Evolutionary conservation across 2,888 invertebrate species (phyloP).

Genomic region (Amphipoea lucens): DNA sequence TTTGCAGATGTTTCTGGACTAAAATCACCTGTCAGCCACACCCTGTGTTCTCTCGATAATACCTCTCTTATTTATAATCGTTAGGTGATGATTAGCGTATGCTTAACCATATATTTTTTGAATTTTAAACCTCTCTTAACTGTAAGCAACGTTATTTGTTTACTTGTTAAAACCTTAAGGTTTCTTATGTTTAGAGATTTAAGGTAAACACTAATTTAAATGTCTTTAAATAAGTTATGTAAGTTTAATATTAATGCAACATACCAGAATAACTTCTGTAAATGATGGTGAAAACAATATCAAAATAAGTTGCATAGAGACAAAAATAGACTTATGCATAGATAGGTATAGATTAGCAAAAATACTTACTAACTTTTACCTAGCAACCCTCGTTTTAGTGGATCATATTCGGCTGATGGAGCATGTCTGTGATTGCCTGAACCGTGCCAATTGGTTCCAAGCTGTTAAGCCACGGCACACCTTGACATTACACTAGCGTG

Average conservation of each 20-base stretch:
- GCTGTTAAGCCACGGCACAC: slow-evolving; percentile 22
- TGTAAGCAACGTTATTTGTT: neutral
- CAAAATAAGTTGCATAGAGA: neutral
- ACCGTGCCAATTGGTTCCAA: slow-evolving; percentile 49
- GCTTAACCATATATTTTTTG: neutral
- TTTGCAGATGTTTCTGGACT: neutral
- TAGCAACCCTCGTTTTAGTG: neutral
- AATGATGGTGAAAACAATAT: neutral
- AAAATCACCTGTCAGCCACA: neutral
- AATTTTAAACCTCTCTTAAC: neutral
- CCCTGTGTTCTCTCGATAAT: neutral
- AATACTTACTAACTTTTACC: neutral
- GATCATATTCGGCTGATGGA: slow-evolving; percentile 6
- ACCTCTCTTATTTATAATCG: neutral
- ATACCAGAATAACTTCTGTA: neutral
- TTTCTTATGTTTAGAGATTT: neutral
- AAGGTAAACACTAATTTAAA: neutral
- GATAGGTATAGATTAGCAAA: neutral
- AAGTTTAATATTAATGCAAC: neutral
- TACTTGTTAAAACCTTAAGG: neutral
- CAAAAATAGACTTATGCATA: neutral
- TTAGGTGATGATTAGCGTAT: neutral
- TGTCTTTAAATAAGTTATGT: neutral
- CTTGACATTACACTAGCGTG: slow-evolving; percentile 50
- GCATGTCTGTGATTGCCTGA: slow-evolving; percentile 8